Percentiles rank a stretch among this genome's conserved stretches.
Evolutionary conservation across 2,113 vertebrate genomes (phyloP).

Genomic region (Chionis minor): DNA sequence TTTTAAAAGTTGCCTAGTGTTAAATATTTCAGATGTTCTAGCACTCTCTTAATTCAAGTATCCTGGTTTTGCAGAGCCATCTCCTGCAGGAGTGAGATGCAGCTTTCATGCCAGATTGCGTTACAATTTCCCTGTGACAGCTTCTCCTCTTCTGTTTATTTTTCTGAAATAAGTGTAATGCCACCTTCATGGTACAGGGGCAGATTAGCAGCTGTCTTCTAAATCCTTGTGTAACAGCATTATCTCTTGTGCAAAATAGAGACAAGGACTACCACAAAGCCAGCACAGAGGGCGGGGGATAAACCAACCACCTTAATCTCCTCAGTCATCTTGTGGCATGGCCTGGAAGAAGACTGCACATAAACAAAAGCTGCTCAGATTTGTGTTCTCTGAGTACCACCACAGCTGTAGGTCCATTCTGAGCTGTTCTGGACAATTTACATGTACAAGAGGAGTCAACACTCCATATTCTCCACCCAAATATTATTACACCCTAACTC

Average conservation of each 20-base stretch:
- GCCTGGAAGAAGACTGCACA: neutral
- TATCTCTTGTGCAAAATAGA: neutral
- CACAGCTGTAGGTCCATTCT: neutral
- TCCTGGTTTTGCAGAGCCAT: neutral
- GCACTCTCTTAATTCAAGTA: neutral
- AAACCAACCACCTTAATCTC: neutral
- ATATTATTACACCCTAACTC: neutral
- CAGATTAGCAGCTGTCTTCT: neutral
- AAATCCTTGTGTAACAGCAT: neutral
- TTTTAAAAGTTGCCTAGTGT: neutral
- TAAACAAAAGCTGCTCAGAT: neutral
- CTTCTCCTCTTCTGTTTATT: neutral
- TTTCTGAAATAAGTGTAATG: neutral
- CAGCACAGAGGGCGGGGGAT: neutral
- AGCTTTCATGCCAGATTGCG: neutral
- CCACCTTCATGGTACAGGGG: neutral
- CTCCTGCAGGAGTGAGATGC: neutral
- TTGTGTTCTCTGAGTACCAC: neutral
- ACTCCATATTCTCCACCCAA: neutral
- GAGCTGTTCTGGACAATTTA: neutral
- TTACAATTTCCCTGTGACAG: neutral
- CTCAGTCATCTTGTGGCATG: neutral
- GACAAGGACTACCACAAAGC: neutral
- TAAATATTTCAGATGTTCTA: neutral
- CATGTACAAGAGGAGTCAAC: rapidly evolving